These are phyloP conservation scores for Nowickia ferox DNA, from an alignment of 2,888 invertebrate species.

Conservation along the genomic window DNA sequence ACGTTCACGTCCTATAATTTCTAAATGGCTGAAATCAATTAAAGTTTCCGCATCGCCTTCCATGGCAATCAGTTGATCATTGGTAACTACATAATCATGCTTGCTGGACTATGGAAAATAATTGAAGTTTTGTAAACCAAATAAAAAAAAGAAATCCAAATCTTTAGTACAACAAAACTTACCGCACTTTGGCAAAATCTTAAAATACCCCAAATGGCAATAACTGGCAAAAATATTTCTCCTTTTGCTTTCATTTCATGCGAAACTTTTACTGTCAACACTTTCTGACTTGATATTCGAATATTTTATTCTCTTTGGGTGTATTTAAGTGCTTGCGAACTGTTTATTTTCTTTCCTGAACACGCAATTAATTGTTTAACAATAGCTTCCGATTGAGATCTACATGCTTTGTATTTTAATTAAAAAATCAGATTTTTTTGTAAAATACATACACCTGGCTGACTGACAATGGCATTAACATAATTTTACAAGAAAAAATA, in stretches of 20 bases:
- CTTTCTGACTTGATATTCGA: neutral
- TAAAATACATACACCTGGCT: neutral
- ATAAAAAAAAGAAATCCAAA: neutral
- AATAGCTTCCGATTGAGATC: conserved; percentile 28
- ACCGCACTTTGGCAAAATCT: neutral
- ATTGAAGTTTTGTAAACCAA: neutral
- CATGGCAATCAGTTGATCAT: conserved; percentile 73
- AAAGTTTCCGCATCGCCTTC: conserved; percentile 77
- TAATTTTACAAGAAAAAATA: neutral
- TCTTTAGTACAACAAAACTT: neutral
- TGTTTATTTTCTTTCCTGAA: neutral
- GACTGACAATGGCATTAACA: neutral
- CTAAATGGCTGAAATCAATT: conserved; percentile 73
- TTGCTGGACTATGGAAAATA: neutral
- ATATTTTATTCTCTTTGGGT: conserved; percentile 6
- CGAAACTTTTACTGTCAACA: neutral
- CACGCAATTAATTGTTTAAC: conserved; percentile 29
- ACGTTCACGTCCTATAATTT: conserved; percentile 75
- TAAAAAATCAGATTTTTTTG: conserved; percentile 10
- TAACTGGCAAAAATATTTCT: neutral
- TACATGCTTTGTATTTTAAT: conserved; percentile 2
- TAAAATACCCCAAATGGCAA: conserved; percentile 9
- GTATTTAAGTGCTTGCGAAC: neutral
- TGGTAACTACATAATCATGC: conserved; percentile 75
- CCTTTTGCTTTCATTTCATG: conserved; percentile 15